These are phyloP conservation scores for Biston stratarius DNA, from an alignment of 2,888 invertebrate genomes.

Conservation along the genomic window DNA sequence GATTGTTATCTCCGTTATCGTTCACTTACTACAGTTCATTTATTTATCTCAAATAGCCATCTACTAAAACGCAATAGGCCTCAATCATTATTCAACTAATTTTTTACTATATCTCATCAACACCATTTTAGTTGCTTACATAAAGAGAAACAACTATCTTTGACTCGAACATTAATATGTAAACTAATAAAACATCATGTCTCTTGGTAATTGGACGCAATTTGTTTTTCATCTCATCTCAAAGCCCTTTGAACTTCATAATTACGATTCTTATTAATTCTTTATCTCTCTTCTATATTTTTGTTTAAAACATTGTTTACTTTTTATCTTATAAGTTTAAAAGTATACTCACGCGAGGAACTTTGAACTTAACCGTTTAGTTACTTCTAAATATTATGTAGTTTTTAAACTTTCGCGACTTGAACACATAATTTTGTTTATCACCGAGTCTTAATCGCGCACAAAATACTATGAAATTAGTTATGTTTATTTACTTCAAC, in stretches of 20 bases:
- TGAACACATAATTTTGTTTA: too few relatives aligned
- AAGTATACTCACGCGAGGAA: neutral
- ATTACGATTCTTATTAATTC: conserved; percentile 19
- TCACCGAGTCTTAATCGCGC: too few relatives aligned
- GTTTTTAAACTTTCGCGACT: too few relatives aligned
- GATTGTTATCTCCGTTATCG: neutral
- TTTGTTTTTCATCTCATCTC: conserved; percentile 55
- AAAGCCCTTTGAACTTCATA: conserved; percentile 51
- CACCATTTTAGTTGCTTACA: conserved; percentile 46
- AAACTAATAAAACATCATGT: conserved; percentile 54
- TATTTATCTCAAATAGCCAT: neutral
- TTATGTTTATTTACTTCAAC: too few relatives aligned
- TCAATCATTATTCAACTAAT: too few relatives aligned
- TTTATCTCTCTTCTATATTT: neutral
- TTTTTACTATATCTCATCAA: neutral
- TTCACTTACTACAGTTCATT: neutral
- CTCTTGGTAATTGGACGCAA: conserved; percentile 62
- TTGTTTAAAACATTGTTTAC: neutral
- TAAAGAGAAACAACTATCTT: conserved; percentile 55
- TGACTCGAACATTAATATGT: conserved; percentile 54
- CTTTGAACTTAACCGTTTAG: neutral
- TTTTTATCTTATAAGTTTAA: too few relatives aligned
- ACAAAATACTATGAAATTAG: too few relatives aligned
- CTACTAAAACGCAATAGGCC: neutral
- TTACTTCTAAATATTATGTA: too few relatives aligned